phyloP scores from a whole-genome alignment of 2,888 invertebrate species.

The Sturmia bella region DNA sequence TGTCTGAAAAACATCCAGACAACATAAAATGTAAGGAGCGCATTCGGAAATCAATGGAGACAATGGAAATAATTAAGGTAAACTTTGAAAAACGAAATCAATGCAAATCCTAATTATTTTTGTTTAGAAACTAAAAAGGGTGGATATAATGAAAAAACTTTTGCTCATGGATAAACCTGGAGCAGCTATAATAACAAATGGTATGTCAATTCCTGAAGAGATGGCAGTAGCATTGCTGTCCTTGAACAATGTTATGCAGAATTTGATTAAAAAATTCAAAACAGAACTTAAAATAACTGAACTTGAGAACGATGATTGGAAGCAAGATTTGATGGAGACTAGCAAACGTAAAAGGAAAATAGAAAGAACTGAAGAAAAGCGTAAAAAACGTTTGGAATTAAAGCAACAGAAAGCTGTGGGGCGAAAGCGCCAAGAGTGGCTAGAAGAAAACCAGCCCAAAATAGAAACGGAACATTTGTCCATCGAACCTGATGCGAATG shows the following conservation, averaged over 20 bases:
- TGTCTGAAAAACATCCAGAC: constrained; percentile 75
- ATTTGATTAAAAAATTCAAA: constrained; percentile 72
- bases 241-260: constrained; percentile 76
- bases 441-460: constrained; percentile 73
- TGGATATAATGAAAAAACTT: constrained; percentile 75
- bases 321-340: constrained; percentile 74
- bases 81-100: not conserved
- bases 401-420: constrained; percentile 74
- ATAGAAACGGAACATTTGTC: not conserved
- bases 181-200: constrained; percentile 76
- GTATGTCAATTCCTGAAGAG: constrained; percentile 76
- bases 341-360: constrained; percentile 77
- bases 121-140: constrained; percentile 74
- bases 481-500: not conserved
- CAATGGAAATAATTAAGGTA: constrained; percentile 75
- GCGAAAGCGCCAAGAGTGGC: constrained; percentile 77
- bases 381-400: constrained; percentile 73
- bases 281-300: constrained; percentile 72
- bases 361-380: constrained; percentile 74
- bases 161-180: constrained; percentile 75
- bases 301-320: constrained; percentile 73
- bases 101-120: too few species aligned
- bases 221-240: constrained; percentile 77
- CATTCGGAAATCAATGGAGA: constrained; percentile 73
- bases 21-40: constrained; percentile 75